These are phyloP conservation scores for Macrosteles quadrilineatus DNA, from an alignment of 1,140 invertebrate genomes.

Conservation along the genomic window DNA sequence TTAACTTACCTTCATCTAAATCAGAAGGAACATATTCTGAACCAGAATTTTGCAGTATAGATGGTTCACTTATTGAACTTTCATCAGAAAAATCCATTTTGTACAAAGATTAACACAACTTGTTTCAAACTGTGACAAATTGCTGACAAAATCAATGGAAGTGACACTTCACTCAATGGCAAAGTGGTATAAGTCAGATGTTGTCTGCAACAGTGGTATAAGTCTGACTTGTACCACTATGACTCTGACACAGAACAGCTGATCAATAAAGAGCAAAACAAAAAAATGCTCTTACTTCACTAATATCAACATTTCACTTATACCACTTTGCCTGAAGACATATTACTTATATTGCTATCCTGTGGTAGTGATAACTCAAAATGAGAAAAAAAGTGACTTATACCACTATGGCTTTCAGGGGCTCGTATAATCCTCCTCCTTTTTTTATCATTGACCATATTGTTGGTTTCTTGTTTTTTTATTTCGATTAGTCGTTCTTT, in stretches of 20 bases:
- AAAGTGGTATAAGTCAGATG: slow-evolving; percentile 3
- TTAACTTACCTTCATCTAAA: slow-evolving; percentile 11
- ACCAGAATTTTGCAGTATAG: slow-evolving; percentile 1
- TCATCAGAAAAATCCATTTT: slow-evolving; percentile 2
- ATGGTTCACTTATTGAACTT: neutral
- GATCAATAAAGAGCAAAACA: neutral
- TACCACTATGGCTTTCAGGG: slow-evolving; percentile 26
- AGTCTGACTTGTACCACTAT: neutral
- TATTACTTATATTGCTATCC: too few relatives aligned
- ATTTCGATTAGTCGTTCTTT: too few relatives aligned
- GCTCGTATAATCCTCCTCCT: too few relatives aligned
- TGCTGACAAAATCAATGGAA: neutral
- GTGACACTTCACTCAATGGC: neutral
- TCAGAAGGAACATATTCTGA: slow-evolving; percentile 16
- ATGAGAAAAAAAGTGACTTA: slow-evolving; percentile 22
- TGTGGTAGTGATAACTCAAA: slow-evolving; percentile 27
- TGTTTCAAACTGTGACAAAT: neutral
- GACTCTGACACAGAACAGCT: neutral
- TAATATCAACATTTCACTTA: neutral
- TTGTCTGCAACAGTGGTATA: neutral
- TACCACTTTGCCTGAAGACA: slow-evolving; percentile 10
- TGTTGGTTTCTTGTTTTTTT: too few relatives aligned
- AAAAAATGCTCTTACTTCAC: neutral
- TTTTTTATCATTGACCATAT: too few relatives aligned
- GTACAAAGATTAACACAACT: neutral